A percentile compares a stretch with the other conserved stretches of the same genome.
These are phyloP conservation scores for Threskiornis aethiopicus DNA, from an alignment of 2,797 vertebrate species.

Conservation along the genomic window DNA sequence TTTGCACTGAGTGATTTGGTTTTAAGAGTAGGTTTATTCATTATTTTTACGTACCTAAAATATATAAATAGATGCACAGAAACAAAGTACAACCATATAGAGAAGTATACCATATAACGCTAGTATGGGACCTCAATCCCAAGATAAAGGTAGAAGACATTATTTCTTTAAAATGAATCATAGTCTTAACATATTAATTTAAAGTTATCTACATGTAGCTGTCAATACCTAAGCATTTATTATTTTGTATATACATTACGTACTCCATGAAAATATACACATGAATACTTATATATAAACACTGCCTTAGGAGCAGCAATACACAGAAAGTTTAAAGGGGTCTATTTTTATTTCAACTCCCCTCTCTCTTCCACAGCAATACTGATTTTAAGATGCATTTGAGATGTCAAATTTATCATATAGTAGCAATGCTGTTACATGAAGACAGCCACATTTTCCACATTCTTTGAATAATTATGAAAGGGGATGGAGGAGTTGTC, in stretches of 20 bases:
- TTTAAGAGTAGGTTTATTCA: neutral
- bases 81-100: neutral
- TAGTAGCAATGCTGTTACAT: neutral
- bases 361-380: neutral
- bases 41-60: neutral
- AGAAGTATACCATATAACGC: neutral
- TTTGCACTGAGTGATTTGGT: neutral
- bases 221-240: neutral
- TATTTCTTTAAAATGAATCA: neutral
- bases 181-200: neutral
- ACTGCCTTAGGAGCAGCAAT: neutral
- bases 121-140: neutral
- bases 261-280: neutral
- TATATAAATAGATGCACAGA: neutral
- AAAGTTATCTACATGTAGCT: neutral
- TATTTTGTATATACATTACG: no score
- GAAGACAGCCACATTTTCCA: neutral
- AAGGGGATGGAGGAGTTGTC: neutral
- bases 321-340: constrained; percentile 5
- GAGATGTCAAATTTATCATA: neutral
- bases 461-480: neutral
- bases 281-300: neutral
- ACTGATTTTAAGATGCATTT: neutral
- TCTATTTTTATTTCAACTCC: neutral
- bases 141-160: neutral